phyloP scores from a whole-genome alignment of 1,140 invertebrate genomes.

The Solen grandis region DNA sequence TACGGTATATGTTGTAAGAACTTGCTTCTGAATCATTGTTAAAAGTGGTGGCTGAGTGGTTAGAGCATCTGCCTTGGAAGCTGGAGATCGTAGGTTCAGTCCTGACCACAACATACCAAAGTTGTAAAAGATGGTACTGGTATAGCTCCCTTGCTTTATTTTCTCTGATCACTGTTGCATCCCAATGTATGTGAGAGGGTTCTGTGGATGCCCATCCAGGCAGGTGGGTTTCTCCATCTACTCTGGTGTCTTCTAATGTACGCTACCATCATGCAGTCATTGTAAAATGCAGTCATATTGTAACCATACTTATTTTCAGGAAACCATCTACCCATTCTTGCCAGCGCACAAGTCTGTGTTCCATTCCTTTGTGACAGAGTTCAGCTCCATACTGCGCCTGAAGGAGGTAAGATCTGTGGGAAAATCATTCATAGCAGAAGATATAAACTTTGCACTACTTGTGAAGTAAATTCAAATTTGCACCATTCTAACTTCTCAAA shows the following conservation, averaged over 20 bases:
- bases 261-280: not conserved
- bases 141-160: not conserved
- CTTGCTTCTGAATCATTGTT: too few relatives aligned
- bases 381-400: conserved; percentile 60
- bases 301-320: conserved; percentile 56
- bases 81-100: too few relatives aligned
- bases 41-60: too few relatives aligned
- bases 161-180: not conserved
- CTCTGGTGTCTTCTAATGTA: not conserved
- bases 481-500: not conserved
- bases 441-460: too few relatives aligned
- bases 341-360: conserved; percentile 59
- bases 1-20: too few relatives aligned
- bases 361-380: conserved; percentile 57
- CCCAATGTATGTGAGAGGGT: not conserved
- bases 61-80: too few relatives aligned
- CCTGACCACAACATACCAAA: too few relatives aligned
- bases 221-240: not conserved
- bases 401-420: conserved; percentile 63
- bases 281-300: not conserved
- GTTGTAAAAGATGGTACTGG: too few relatives aligned
- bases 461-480: not conserved
- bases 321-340: conserved; percentile 72
- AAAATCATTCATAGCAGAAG: not conserved
- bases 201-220: not conserved